Evolutionary conservation across 2,113 vertebrate species (phyloP).

Genomic region (Thinocorus orbignyianus): DNA sequence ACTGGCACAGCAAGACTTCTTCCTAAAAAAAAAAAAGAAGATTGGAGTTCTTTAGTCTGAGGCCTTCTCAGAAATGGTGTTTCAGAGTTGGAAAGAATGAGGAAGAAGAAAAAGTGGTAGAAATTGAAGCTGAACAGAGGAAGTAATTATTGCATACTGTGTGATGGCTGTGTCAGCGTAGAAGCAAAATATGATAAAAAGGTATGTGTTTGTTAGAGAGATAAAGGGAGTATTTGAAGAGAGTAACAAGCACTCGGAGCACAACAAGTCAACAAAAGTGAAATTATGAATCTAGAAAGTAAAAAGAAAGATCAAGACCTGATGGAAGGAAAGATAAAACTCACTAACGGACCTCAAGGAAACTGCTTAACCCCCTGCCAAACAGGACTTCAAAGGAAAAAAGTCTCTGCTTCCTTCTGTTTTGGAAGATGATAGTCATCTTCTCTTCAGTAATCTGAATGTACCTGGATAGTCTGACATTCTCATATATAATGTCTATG

Average conservation of each 20-base stretch:
- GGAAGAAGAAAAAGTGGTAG: not conserved
- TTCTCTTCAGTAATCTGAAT: not conserved
- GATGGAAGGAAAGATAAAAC: not conserved
- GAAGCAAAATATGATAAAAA: not conserved
- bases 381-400: not conserved
- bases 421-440: not conserved
- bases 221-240: not conserved
- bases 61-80: not conserved
- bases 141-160: not conserved
- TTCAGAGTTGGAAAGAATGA: not conserved
- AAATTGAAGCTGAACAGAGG: not conserved
- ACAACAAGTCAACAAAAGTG: not conserved
- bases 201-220: not conserved
- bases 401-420: not conserved
- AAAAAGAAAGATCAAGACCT: not conserved
- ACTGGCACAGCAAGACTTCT: not conserved
- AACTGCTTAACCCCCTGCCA: not conserved
- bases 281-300: not conserved
- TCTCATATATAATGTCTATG: rapidly evolving
- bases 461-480: not conserved
- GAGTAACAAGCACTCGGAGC: not conserved
- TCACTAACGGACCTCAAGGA: not conserved
- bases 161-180: not conserved
- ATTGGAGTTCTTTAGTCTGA: not conserved
- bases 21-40: not conserved